Evolutionary conservation across 2,888 invertebrate genomes (phyloP), one percentile per base, ranked within the genome.

Genomic region (Nomada ruficornis): DNA sequence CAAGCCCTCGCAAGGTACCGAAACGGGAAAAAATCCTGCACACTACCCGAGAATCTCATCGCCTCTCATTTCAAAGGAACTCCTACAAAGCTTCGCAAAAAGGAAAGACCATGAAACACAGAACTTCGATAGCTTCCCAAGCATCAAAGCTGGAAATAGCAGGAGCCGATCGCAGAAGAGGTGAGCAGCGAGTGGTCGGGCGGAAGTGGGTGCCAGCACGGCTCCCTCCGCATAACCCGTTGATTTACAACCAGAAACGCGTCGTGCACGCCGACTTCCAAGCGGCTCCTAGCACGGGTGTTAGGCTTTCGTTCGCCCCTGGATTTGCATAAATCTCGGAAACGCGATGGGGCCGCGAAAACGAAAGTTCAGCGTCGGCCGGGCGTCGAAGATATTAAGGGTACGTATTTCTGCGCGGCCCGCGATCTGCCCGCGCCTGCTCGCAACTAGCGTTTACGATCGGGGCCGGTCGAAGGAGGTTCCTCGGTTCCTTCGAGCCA

Each of bases 171-270:
- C 15, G 15, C 5, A 23, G 36, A 54, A 47, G 20, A 15, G 29
- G 4, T 13, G 20, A n/a, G 79, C 77, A 74, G 71, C 77, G 75
- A 73, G 81, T 78, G 77, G 75, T 59, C 68, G 70, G 79, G 81
- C 86, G 88, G 84, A 88, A 88, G 86, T 59, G 70, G 57, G 60
- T 50, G 57, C 60, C 62, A 42, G 72, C 70, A 26, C 57, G 69
- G 71, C 70, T 80, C 75, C 52, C 63, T 62, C 73, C 69, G 89
- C 90, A 91, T 92, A 92, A 91, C 90, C 85, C 89, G 86, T 87
- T 93, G 93, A 93, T 93, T 93, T 93, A 93, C 90, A 89, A 84
- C 88, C 88, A 89, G 90, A 91, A 91, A 89, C 86, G 86, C 86
- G 82, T 86, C 72, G 80, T 70, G 63, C 55, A 36, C 57, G 80